Conservation (phyloP, 2,888 invertebrate species). For the Drosophila setosimentum region DNA sequence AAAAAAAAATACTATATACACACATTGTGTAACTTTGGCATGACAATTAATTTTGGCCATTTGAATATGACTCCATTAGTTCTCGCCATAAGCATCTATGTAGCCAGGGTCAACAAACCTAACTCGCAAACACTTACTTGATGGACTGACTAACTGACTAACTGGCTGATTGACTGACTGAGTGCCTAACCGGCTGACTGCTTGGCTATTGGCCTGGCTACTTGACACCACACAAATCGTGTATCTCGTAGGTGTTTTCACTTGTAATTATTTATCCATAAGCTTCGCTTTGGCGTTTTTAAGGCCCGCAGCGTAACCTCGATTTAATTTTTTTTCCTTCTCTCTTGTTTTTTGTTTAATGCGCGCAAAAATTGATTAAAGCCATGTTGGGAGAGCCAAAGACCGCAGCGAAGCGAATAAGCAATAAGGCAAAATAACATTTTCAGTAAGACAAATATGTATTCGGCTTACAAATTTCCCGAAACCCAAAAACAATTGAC, state of each 20-base stretch:
- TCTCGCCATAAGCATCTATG: slow-evolving; percentile 14
- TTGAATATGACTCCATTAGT: slow-evolving; percentile 57
- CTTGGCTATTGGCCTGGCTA: slow-evolving; percentile 51
- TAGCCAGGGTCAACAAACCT: slow-evolving; percentile 62
- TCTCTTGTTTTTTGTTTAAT: slow-evolving; percentile 18
- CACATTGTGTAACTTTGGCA: slow-evolving; percentile 60
- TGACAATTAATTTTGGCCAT: slow-evolving; percentile 67
- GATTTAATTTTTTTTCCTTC: slow-evolving; percentile 19
- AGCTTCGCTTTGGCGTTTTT: slow-evolving; percentile 37
- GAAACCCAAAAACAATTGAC: slow-evolving; percentile 38
- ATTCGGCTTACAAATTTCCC: slow-evolving; percentile 20
- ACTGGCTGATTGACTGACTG: slow-evolving; percentile 15
- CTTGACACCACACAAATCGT: slow-evolving; percentile 59
- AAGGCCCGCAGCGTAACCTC: slow-evolving; percentile 50
- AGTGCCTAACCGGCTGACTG: slow-evolving; percentile 14
- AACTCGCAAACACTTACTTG: slow-evolving; percentile 41
- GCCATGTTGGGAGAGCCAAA: slow-evolving; percentile 17
- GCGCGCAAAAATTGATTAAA: slow-evolving; percentile 43
- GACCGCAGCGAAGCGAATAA: slow-evolving; percentile 56
- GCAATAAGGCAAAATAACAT: slow-evolving; percentile 71
- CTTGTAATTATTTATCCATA: slow-evolving; percentile 80
- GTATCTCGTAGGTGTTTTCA: slow-evolving; percentile 74
- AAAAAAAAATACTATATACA: slow-evolving; percentile 31
- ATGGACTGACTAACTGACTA: slow-evolving; percentile 18
- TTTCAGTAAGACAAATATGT: slow-evolving; percentile 34